Evolutionary conservation across 1,140 invertebrate species (phyloP), one percentile per base, ranked within the genome.

Genomic region (Plectus sambesii): DNA sequence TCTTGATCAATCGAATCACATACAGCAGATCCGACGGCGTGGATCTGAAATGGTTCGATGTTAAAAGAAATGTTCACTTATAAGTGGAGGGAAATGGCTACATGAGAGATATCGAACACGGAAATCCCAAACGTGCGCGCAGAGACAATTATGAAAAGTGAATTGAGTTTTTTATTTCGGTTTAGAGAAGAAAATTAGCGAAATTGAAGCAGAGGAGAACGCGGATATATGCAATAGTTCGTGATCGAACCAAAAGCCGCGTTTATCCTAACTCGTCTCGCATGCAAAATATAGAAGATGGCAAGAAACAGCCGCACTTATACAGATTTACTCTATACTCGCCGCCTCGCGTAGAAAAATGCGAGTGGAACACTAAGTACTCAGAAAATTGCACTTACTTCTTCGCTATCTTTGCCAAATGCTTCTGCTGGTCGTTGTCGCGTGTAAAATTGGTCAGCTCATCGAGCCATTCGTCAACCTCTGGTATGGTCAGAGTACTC

Each of bases 1-100:
- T 83, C 72, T 88, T 89, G 5, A 92, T 82, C 27, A 92, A 70
- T 12, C 87, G 74, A 6, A 92, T 80, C 5, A 90, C 73, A 75
- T 82, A 85, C 73, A 82, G 85, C 40, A 92, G 70, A 71, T 93
- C 87, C 68, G 85, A 79, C 2, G 74, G 66, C 12, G 85, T 88
- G 58, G 84, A 86, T 67, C 81, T 83, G 49, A 47, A 73, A 73
- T n/a, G n/a, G n/a, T n/a, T n/a, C n/a, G n/a, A n/a, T n/a, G n/a
- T n/a, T n/a, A n/a, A n/a, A n/a, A n/a, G n/a, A n/a, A n/a, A n/a
- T n/a, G n/a, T n/a, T n/a, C n/a, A n/a, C n/a, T n/a, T n/a, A n/a
- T n/a, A n/a, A n/a, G n/a, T n/a, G n/a, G n/a, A n/a, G n/a, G n/a
- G n/a, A n/a, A n/a, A n/a, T n/a, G n/a, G n/a, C n/a, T n/a, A n/a